phyloP scores from a whole-genome alignment of 2,113 vertebrate species.

The Neogobius melanostomus region DNA sequence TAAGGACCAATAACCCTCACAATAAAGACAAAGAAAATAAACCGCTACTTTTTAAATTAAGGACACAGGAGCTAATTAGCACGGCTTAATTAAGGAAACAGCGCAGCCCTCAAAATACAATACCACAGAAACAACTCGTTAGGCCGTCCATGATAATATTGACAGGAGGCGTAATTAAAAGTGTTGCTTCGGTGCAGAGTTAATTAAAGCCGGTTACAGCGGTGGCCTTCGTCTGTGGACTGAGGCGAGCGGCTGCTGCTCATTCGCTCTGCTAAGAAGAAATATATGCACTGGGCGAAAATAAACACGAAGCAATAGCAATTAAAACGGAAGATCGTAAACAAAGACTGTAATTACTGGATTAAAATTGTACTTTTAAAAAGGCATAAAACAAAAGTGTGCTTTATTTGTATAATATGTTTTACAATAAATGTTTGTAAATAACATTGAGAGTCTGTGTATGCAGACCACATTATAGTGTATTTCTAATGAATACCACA shows the following conservation, averaged over 20 bases:
- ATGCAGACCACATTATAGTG: too few relatives aligned
- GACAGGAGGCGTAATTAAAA: slow-evolving; percentile 64
- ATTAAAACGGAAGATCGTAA: slow-evolving; percentile 2
- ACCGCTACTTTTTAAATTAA: slow-evolving; percentile 20
- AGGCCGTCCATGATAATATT: slow-evolving; percentile 51
- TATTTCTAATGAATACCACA: too few relatives aligned
- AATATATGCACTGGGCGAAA: background rate
- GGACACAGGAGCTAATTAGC: slow-evolving; percentile 20
- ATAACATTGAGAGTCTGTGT: too few relatives aligned
- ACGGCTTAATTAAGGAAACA: slow-evolving; percentile 61
- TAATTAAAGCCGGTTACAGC: slow-evolving; percentile 66
- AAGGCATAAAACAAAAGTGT: background rate
- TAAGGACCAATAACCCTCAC: slow-evolving; percentile 3
- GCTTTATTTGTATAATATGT: background rate
- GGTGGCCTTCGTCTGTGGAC: slow-evolving; percentile 20
- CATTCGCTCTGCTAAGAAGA: slow-evolving; percentile 6
- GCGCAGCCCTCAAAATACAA: slow-evolving; percentile 43
- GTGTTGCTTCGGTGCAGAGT: slow-evolving; percentile 37
- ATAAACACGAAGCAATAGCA: background rate
- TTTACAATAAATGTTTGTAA: too few relatives aligned
- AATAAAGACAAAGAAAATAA: slow-evolving; percentile 16
- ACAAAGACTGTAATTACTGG: background rate
- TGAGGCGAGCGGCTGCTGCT: slow-evolving; percentile 3
- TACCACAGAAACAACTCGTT: slow-evolving; percentile 61
- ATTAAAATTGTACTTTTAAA: background rate